These are phyloP conservation scores for Seira ritae DNA, from an alignment of 2,888 invertebrate species.

Conservation along the genomic window DNA sequence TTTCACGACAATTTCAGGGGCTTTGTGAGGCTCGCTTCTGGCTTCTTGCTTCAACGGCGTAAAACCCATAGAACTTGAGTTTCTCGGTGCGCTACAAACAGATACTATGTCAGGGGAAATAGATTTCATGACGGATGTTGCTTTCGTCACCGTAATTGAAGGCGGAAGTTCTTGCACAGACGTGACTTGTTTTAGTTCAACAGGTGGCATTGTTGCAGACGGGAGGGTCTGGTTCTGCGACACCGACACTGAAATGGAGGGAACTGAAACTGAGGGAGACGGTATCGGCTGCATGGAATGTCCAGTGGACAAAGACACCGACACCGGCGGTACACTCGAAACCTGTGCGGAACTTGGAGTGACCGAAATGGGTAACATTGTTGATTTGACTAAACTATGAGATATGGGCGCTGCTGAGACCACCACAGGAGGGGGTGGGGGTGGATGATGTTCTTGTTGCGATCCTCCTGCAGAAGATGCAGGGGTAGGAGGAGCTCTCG, in stretches of 20 bases:
- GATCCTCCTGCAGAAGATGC: not conserved
- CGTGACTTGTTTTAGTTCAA: constrained; percentile 22
- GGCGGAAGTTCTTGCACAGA: constrained; percentile 38
- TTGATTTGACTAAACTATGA: not conserved
- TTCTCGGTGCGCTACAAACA: not conserved
- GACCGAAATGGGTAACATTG: constrained; percentile 48
- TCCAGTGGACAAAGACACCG: not conserved
- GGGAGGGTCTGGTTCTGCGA: not conserved
- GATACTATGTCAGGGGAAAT: constrained; percentile 51
- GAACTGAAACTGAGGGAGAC: not conserved
- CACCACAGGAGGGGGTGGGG: constrained; percentile 1
- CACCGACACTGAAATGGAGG: not conserved
- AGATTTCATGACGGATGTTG: constrained; percentile 53
- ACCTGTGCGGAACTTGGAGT: constrained; percentile 29
- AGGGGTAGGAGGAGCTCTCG: not conserved
- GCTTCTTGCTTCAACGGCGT: constrained; percentile 32
- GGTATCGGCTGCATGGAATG: not conserved
- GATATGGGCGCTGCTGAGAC: constrained; percentile 23
- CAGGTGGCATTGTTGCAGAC: not conserved
- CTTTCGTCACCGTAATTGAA: constrained; percentile 50
- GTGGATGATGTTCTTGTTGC: not conserved
- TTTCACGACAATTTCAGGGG: constrained; percentile 42
- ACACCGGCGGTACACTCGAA: not conserved
- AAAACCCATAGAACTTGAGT: not conserved
- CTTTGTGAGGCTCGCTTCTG: not conserved